phyloP scores from a whole-genome alignment of 2,113 vertebrate species.

The Cyanoliseus patagonus region DNA sequence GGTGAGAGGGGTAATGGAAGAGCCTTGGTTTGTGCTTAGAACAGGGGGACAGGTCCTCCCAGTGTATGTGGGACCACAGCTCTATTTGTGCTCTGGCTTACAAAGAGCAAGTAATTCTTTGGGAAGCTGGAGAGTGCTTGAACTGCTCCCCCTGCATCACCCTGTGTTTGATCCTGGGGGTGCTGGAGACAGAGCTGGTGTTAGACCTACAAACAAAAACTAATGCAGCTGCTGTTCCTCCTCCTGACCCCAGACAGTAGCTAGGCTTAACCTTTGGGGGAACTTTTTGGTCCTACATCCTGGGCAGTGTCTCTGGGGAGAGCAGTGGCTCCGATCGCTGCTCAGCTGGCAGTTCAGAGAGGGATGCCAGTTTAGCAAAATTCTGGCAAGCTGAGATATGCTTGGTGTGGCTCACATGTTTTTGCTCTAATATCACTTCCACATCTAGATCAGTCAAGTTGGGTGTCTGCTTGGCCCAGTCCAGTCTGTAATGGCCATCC shows the following conservation, averaged over 20 bases:
- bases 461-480: not conserved
- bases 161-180: not conserved
- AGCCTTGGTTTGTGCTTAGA: not conserved
- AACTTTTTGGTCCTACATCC: not conserved
- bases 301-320: not conserved
- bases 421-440: not conserved
- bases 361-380: not conserved
- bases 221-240: not conserved
- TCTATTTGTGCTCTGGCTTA: not conserved
- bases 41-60: not conserved
- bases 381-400: not conserved
- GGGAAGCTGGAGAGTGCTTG: not conserved
- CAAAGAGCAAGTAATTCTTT: not conserved
- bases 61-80: not conserved
- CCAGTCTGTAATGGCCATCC: not conserved
- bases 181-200: not conserved
- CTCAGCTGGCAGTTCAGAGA: not conserved
- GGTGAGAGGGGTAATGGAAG: not conserved
- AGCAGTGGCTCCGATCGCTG: not conserved
- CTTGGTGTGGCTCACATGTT: not conserved
- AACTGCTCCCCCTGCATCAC: not conserved
- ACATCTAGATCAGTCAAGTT: not conserved
- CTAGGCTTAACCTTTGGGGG: not conserved
- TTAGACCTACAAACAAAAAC: not conserved
- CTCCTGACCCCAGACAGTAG: not conserved